Evolutionary conservation across 2,888 invertebrate species (phyloP).

Genomic region (Tetanocera ferruginea): DNA sequence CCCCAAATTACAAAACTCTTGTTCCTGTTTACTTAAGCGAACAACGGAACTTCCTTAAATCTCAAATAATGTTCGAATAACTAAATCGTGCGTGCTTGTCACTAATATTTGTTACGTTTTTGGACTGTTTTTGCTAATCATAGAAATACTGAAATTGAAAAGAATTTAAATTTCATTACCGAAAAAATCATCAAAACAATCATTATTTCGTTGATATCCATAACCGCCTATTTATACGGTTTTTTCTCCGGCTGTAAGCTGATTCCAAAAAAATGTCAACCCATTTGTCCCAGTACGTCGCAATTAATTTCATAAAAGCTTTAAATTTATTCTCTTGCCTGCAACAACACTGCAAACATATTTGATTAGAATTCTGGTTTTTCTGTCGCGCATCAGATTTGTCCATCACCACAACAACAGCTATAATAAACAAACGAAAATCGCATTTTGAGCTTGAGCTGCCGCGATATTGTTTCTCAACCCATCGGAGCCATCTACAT

Average conservation of each 20-base stretch:
- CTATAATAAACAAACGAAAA: background rate
- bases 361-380: constrained; percentile 33
- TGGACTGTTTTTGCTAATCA: background rate
- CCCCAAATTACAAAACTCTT: background rate
- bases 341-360: constrained; percentile 49
- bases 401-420: background rate
- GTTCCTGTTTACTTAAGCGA: too few relatives aligned
- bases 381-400: constrained; percentile 9
- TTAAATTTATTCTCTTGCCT: constrained; percentile 53
- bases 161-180: too few relatives aligned
- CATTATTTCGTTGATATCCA: background rate
- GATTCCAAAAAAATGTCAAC: background rate
- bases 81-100: too few relatives aligned
- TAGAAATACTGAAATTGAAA: too few relatives aligned
- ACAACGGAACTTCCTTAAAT: too few relatives aligned
- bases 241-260: background rate
- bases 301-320: constrained; percentile 39
- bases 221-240: too few relatives aligned
- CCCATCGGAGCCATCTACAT: background rate
- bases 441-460: background rate
- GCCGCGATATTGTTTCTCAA: background rate
- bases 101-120: background rate
- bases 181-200: background rate
- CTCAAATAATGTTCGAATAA: too few relatives aligned
- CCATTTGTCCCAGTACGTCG: background rate